Evolutionary conservation across 2,113 vertebrate genomes (phyloP), one percentile per base, ranked within the genome.

Genomic region (Melanocharis versteri): DNA sequence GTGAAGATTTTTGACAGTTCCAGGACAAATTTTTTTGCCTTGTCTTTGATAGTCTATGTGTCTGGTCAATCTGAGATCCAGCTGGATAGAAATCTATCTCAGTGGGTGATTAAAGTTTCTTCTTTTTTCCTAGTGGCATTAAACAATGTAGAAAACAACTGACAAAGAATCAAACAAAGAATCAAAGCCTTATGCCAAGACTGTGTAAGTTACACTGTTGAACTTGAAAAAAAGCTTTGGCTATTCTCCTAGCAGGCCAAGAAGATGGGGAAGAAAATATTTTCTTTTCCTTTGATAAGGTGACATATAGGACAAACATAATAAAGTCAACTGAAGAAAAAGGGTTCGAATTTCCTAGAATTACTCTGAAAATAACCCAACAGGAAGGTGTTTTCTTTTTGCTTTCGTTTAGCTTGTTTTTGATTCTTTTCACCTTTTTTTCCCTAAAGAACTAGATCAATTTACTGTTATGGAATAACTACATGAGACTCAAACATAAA

Each of bases 1-100:
- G n/a, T 64, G 54, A 91, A 89, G 77, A 81, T 62, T 82, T 93
- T 81, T 91, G 91, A 75, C 60, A 93, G 87, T 86, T 94, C 30
- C 64, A 81, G 80, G 51, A 58, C 69, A 93, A 50, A 15, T 10
- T 81, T 50, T 64, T 89, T 15, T 69, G 47, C 37, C 28, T 81
- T 89, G 18, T 45, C 83, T 96, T 83, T 96, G 93, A 91, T 56
- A 89, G 26, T 20, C 13, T 19, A 39, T 37, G 42, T 91, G n/a
- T 62, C 18, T 4, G 11, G 39, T 94, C 93, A 89, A 10, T 64
- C 39, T 68, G 50, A 77, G 51, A 77, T 89, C 47, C 56, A 86
- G 13, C 28, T 81, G 64, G n/a, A 42, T 57, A 86, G 42, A 92
- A 96, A 51, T 15, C 9, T 61, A 15, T 57, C 54, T 91, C 72